Percentiles rank a stretch among this genome's conserved stretches.
Conservation (phyloP, 2,113 vertebrate species). For the Cairina moschata region DNA sequence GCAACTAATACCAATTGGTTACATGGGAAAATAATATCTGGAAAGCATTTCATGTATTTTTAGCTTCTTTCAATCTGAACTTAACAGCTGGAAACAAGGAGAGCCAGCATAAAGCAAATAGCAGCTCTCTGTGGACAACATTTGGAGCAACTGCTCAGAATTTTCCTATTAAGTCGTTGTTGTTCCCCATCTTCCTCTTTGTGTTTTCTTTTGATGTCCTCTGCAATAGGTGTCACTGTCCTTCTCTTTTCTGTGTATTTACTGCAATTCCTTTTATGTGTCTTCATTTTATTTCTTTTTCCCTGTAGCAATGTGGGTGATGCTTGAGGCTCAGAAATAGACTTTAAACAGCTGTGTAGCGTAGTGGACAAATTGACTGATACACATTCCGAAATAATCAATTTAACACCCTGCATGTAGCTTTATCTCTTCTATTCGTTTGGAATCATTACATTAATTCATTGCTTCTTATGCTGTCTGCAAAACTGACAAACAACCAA, state of each 20-base stretch:
- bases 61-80: conserved; percentile 28
- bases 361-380: neutral
- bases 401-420: neutral
- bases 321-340: neutral
- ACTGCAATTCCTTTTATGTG: neutral
- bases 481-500: neutral
- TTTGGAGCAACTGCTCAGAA: neutral
- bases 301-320: neutral
- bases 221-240: neutral
- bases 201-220: neutral
- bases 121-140: conserved; percentile 8
- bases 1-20: conserved; percentile 16
- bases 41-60: conserved; percentile 35
- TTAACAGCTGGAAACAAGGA: conserved; percentile 40
- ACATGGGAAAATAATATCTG: conserved; percentile 23
- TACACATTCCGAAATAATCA: neutral
- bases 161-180: neutral
- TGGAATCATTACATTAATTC: neutral
- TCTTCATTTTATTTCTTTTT: neutral
- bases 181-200: neutral
- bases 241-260: neutral
- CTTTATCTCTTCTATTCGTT: neutral
- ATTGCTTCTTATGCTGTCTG: neutral
- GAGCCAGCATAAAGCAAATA: neutral
- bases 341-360: neutral